A percentile compares a stretch with the other conserved stretches of the same genome.
Evolutionary conservation across 2,797 vertebrate species (phyloP).

Genomic region (Tokudaia tokunoshimensis): DNA sequence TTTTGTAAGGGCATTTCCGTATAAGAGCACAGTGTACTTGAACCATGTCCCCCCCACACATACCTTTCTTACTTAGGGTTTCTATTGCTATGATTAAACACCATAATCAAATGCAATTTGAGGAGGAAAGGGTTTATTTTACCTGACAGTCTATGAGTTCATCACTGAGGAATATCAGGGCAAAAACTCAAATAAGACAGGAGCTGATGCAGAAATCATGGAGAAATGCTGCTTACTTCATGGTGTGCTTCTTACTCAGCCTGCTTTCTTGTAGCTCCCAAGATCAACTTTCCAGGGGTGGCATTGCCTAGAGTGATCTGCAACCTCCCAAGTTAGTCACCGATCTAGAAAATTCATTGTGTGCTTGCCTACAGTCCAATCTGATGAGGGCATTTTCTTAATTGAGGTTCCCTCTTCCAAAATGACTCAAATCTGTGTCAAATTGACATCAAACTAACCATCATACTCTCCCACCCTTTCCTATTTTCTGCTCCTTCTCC

Average conservation of each 20-base stretch:
- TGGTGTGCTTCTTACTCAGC: background rate
- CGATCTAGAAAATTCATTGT: background rate
- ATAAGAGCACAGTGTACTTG: background rate
- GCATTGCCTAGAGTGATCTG: background rate
- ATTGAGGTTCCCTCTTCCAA: background rate
- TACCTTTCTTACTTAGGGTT: background rate
- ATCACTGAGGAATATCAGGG: background rate
- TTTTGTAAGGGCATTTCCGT: background rate
- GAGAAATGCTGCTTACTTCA: background rate
- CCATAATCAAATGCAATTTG: background rate
- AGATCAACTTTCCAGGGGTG: background rate
- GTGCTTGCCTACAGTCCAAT: background rate
- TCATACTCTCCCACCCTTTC: background rate
- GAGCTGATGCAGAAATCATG: too few relatives aligned
- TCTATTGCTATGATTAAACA: background rate
- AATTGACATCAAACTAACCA: background rate
- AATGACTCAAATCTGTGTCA: background rate
- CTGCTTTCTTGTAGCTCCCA: background rate
- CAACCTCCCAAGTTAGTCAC: too few relatives aligned
- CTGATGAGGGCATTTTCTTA: background rate
- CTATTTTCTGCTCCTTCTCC: background rate
- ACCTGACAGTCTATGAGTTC: background rate
- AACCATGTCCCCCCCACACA: too few relatives aligned
- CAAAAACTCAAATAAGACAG: too few relatives aligned
- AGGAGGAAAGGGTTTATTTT: background rate